These are phyloP conservation scores for Chrysotoxum bicinctum DNA, from an alignment of 2,888 invertebrate genomes.

Conservation along the genomic window DNA sequence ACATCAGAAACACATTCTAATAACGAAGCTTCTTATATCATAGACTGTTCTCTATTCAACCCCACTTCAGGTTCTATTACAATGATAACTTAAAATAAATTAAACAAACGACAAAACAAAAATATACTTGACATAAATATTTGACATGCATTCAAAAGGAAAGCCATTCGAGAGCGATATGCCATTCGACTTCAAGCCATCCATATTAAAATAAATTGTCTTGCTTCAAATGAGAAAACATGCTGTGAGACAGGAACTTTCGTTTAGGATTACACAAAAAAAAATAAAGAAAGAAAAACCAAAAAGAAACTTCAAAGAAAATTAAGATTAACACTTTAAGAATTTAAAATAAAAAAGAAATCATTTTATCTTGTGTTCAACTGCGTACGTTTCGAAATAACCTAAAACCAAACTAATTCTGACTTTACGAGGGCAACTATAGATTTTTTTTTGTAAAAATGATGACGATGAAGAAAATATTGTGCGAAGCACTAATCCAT, in stretches of 20 bases:
- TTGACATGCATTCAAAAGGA: not conserved
- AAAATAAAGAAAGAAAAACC: not conserved
- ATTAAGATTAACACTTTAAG: conserved; percentile 18
- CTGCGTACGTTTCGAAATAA: conserved; percentile 11
- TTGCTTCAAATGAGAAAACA: not conserved
- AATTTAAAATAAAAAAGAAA: not conserved
- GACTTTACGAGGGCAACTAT: conserved; percentile 10
- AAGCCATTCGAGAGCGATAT: conserved; percentile 1
- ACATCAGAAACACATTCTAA: not conserved
- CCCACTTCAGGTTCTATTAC: not conserved
- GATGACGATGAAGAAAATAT: conserved; percentile 16
- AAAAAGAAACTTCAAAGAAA: conserved; percentile 7
- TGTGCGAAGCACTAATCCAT: conserved; percentile 11
- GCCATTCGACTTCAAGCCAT: not conserved
- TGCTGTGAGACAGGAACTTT: conserved; percentile 28
- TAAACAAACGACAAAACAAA: conserved; percentile 4
- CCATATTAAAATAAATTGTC: not conserved
- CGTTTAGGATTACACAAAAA: conserved; percentile 16
- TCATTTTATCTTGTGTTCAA: not conserved
- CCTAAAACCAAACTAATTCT: conserved; percentile 2
- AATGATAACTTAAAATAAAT: conserved; percentile 8
- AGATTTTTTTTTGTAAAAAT: not conserved
- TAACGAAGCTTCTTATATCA: not conserved
- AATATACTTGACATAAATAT: conserved; percentile 8
- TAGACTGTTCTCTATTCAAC: not conserved